phyloP scores from a whole-genome alignment of 2,113 vertebrate species.

The Channa maculata region DNA sequence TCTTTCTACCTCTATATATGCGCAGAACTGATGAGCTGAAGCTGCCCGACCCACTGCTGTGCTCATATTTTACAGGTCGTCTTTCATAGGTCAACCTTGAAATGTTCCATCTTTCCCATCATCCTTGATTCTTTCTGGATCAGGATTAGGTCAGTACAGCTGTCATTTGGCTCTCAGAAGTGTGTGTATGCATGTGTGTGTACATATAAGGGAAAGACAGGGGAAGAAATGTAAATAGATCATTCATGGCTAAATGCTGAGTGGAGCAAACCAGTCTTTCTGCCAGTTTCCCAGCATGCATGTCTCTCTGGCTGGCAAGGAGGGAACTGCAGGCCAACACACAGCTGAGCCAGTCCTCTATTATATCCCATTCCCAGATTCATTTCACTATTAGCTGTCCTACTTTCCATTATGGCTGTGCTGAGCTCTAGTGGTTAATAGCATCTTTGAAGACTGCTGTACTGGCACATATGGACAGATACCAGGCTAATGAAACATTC shows the following conservation, averaged over 20 bases:
- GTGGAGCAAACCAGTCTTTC: conserved; percentile 42
- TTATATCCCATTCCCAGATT: conserved; percentile 49
- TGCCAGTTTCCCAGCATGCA: conserved; percentile 65
- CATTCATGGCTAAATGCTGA: conserved; percentile 65
- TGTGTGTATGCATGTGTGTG: conserved; percentile 16
- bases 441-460: conserved; percentile 51
- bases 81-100: conserved; percentile 35
- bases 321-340: conserved; percentile 44
- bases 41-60: not conserved
- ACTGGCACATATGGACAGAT: conserved; percentile 38
- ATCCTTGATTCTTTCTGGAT: conserved; percentile 52
- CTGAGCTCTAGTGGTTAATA: conserved; percentile 44
- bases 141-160: conserved; percentile 29
- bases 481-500: conserved; percentile 52
- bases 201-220: conserved; percentile 5
- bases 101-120: conserved; percentile 52
- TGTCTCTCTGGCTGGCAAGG: conserved; percentile 56
- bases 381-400: conserved; percentile 53
- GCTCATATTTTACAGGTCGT: conserved; percentile 15
- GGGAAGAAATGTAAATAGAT: conserved; percentile 67
- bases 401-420: conserved; percentile 36
- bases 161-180: conserved; percentile 10
- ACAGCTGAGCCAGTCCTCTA: conserved; percentile 57
- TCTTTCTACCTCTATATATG: not conserved
- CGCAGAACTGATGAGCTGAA: conserved; percentile 7